Evolutionary conservation across 2,113 vertebrate species (phyloP), one percentile per base, ranked within the genome.

Genomic region (Gallinago media): DNA sequence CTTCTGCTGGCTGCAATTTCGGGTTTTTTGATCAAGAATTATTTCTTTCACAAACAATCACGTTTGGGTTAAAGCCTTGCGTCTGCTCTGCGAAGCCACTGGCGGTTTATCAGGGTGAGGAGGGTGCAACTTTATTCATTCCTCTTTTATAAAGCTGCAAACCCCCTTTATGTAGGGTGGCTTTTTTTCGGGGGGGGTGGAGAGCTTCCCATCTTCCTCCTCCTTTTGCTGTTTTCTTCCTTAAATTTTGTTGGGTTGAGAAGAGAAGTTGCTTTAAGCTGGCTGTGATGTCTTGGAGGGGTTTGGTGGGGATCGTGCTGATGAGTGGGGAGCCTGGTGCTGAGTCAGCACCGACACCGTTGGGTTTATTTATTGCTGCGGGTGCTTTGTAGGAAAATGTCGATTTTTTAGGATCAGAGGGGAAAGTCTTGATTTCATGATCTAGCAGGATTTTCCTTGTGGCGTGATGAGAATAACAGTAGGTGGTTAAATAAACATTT

Each of bases 11-110:
- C 99, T 98, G 98, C 98, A 98, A 97, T 99, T 99, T 98, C 89
- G 97, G 88, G 98, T 98, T 99, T 99, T 98, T 99, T 98, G 98
- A 99, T 99, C 99, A 99, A 99, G 98, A 99, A 99, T 99, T 98
- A 99, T 99, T 99, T 98, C 98, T 98, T 99, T 99, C 98, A 99
- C 99, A 99, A 99, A 99, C 99, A 99, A 99, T 99, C 99, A 98
- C 98, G 99, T 99, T 99, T 97, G 98, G 98, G 98, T 98, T 99
- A 99, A 99, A 99, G 98, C 89, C 98, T 99, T 99, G 99, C 99
- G 99, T 99, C 99, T 99, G 99, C 98, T 98, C 97, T 88, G 97
- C 95, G 98, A 95, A 99, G 98, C 98, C 98, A 96, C 99, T 98
- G 99, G 55, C 96, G 89, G 96, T 98, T 98, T 97, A 95, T 98